Evolutionary conservation across 2,113 vertebrate genomes (phyloP).

Genomic region (Cariama cristata): DNA sequence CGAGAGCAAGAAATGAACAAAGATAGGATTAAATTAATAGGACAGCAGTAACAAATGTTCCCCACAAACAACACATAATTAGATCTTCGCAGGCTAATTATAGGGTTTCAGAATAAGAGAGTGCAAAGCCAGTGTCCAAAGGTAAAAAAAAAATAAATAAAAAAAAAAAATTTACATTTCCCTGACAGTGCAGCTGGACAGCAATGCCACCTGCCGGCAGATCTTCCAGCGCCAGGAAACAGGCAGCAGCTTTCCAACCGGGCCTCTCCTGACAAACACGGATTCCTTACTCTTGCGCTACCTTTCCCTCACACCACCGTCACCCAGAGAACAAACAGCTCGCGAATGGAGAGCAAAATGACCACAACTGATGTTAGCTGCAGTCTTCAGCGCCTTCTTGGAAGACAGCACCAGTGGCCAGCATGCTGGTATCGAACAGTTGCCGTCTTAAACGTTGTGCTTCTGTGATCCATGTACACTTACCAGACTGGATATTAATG

Average conservation of each 20-base stretch:
- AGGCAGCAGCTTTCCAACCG: not conserved
- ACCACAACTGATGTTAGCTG: not conserved
- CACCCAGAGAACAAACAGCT: not conserved
- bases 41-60: not conserved
- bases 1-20: not conserved
- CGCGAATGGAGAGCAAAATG: rapidly evolving
- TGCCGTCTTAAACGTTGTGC: not conserved
- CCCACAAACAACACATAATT: not conserved
- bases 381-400: not conserved
- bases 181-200: not conserved
- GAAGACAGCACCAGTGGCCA: not conserved
- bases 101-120: not conserved
- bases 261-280: not conserved
- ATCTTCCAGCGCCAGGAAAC: not conserved
- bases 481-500: not conserved
- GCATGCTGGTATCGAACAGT: not conserved
- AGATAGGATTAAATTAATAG: not conserved
- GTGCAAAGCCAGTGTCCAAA: not conserved
- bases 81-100: not conserved
- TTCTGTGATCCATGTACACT: not conserved
- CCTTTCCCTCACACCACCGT: not conserved
- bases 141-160: not conserved
- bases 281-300: not conserved
- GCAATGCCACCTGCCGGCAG: slow-evolving; percentile 51
- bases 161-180: not conserved